These are phyloP conservation scores for Chouioia cunea DNA, from an alignment of 2,888 invertebrate species.

Conservation along the genomic window DNA sequence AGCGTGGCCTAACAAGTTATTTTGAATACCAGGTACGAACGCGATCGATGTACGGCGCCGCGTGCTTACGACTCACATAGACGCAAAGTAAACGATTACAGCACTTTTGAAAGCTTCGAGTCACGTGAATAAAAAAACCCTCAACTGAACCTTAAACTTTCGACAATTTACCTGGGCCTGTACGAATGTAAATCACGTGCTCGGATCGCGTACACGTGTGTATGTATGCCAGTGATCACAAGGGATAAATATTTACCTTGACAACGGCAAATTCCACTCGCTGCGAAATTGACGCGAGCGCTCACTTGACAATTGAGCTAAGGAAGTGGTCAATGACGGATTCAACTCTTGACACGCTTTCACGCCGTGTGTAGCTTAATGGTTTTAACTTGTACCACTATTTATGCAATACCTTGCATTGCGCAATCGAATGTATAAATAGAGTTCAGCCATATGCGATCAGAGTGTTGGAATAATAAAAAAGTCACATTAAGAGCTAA, in stretches of 20 bases:
- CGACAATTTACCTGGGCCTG: background rate
- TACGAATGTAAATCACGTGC: background rate
- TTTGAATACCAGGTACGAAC: too few species aligned
- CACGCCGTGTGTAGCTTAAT: too few species aligned
- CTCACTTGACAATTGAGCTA: slow-evolving; percentile 11
- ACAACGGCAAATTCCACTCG: background rate
- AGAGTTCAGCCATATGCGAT: too few species aligned
- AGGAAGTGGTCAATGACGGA: slow-evolving; percentile 29
- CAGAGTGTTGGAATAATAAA: too few species aligned
- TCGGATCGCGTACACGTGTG: background rate
- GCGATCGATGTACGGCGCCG: too few species aligned
- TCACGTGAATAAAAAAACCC: slow-evolving; percentile 17
- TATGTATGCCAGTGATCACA: background rate
- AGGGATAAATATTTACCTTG: slow-evolving; percentile 35
- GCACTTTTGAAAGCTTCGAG: slow-evolving; percentile 11
- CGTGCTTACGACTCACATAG: too few species aligned
- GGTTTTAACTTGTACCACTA: too few species aligned
- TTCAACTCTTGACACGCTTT: slow-evolving; percentile 19
- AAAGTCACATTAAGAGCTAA: too few species aligned
- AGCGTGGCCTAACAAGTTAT: too few species aligned
- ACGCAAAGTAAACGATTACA: background rate
- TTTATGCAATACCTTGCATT: too few species aligned
- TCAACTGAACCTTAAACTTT: slow-evolving; percentile 32
- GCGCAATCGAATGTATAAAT: too few species aligned
- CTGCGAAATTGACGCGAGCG: background rate